Evolutionary conservation across 1,140 invertebrate genomes (phyloP), one percentile per base, ranked within the genome.

Genomic region (Nixonia krombeini): DNA sequence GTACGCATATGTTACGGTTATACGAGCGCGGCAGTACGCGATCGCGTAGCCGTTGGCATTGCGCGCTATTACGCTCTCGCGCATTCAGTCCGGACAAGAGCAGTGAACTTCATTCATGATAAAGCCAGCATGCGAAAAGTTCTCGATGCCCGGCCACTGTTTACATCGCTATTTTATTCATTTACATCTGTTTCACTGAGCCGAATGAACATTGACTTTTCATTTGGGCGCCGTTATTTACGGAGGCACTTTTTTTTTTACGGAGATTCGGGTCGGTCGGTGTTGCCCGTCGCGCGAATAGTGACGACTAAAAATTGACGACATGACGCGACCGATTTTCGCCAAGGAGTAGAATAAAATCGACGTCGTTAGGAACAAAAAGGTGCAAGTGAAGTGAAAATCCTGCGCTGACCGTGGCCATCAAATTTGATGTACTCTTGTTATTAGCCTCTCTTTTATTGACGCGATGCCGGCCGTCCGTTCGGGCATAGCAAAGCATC

Each of bases 1-100:
- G 42, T 56, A 69, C 50, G 46, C 57, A 63, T 70, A 66, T 42
- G 55, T 58, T 63, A 65, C 46, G 37, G 42, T 64, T 57, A 64
- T 45, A 69, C 44, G 46, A 58, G 47, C 45, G 10, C 41, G 53
- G 44, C 56, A 53, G 51, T 59, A 55, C 25, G 26, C 47, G 50
- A 53, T 55, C 52, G 41, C 45, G 53, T 57, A 50, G 25, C 28
- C 35, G 17, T 16, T 18, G 17, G 41, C 18, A 33, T 7, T 21
- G 31, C 50, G 37, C 40, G 25, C 33, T 25, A 16, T 7, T n/a
- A n/a, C n/a, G 35, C 42, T 9, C 15, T 53, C 50, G 23, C 44
- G 28, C 40, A 52, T 50, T 51, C 28, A 38, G 26, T 4, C 28
- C 47, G 44, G 16, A 13, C 21, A 49, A 41, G 21, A 37, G 18